Conservation (phyloP, 2,113 vertebrate species). For the Sylvia atricapilla region DNA sequence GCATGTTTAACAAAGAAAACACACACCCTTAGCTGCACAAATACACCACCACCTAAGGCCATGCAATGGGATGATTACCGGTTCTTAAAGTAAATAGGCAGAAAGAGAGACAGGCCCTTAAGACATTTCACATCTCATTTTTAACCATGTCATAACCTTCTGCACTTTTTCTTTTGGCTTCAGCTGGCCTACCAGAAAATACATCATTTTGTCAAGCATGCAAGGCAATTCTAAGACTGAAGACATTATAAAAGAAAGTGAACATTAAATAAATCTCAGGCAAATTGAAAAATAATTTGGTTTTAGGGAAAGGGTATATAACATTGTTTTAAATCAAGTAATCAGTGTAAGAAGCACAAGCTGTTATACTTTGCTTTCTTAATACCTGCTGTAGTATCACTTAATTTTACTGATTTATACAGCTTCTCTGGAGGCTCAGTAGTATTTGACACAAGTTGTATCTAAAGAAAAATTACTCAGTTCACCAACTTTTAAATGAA, state of each 20-base stretch:
- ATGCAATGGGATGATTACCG: neutral
- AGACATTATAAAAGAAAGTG: neutral
- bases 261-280: neutral
- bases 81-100: constrained; percentile 11
- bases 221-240: neutral
- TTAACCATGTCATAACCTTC: constrained; percentile 5
- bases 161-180: neutral
- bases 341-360: neutral
- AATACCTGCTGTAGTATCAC: neutral
- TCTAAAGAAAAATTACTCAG: neutral
- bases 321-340: neutral
- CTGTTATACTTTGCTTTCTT: neutral
- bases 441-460: neutral
- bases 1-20: neutral
- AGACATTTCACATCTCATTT: neutral
- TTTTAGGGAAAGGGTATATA: neutral
- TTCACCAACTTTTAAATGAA: neutral
- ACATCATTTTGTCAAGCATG: neutral
- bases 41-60: constrained; percentile 1
- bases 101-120: neutral
- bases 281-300: neutral
- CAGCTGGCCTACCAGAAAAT: neutral
- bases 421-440: neutral
- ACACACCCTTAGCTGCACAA: constrained; percentile 25
- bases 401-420: neutral